Base-by-base conservation (phyloP, 2,113 vertebrate genomes). In the Apistogramma diplotaenia region DNA sequence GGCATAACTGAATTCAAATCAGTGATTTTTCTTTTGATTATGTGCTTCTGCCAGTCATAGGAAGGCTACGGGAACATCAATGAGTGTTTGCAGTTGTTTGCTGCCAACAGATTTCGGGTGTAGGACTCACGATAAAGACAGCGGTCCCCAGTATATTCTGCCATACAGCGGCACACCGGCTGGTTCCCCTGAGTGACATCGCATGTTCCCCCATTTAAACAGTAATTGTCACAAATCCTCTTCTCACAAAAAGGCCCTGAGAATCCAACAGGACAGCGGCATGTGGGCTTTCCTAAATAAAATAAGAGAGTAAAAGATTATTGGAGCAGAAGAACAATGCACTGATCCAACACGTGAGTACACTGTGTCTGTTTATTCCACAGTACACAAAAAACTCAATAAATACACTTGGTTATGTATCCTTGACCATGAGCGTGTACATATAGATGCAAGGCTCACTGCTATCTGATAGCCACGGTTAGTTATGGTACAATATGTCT, bases 71-170 rank as follows among this genome's bases (percentile, higher is more conserved):
- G 8, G 4, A 3, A 57, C 53, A 31, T 53, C 37, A 29, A 4
- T 37, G 7, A 61, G 54, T 19, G 25, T 33, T n/a, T 54, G 27
- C 31, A 11, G 74, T 10, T 19, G 12, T 79, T 56, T 53, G 56
- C 27, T 3, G 37, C 16, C 15, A 59, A 23, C 1, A n/a, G 35
- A 59, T 8, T 11, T 9, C 12, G 18, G 18, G 1, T 27, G 70
- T 31, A 51, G 25, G 35, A 97, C 98, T 99, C 91, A 99, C 98
- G 97, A 83, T 96, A 96, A 61, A 98, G 96, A 84, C 98, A 99
- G 71, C 97, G 96, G 87, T 99, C 98, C 54, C 98, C 98, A 0
- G 97, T 98, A 76, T 98, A 98, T 57, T 99, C 97, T 1, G 96
- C 89, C 85, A 95, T 94, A 86, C 99, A 99, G 81, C 93, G 95